Percentiles rank a stretch among this genome's conserved stretches.
Evolutionary conservation across 1,140 invertebrate genomes (phyloP).

Genomic region (Steinernema khuongi): DNA sequence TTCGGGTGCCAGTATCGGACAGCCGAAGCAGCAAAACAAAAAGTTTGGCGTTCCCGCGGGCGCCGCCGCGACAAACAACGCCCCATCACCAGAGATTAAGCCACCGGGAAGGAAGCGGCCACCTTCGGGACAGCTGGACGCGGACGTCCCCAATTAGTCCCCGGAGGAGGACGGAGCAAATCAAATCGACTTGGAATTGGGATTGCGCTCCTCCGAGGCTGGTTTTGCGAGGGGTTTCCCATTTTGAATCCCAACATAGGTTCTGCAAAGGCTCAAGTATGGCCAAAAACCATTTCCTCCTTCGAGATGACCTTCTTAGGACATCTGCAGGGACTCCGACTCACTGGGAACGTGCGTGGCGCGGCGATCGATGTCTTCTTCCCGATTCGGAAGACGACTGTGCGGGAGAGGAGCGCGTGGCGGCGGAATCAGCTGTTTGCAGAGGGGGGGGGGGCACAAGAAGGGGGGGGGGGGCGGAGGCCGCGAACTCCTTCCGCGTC

Average conservation of each 20-base stretch:
- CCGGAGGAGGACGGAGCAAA: neutral
- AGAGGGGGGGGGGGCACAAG: neutral
- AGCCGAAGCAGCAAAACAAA: neutral
- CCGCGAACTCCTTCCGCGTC: too few relatives aligned
- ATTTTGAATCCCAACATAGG: neutral
- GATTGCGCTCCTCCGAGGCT: neutral
- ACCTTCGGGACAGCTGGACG: neutral
- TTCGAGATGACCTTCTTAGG: too few relatives aligned
- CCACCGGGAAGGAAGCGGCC: neutral
- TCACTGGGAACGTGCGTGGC: too few relatives aligned
- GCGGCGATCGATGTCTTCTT: conserved; percentile 3
- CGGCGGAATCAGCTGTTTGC: conserved; percentile 5
- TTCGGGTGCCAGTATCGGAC: neutral
- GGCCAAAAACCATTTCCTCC: too few relatives aligned
- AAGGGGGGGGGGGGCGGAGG: neutral
- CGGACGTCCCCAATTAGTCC: neutral
- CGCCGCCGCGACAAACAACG: neutral
- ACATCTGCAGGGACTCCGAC: too few relatives aligned
- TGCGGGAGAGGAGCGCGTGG: neutral
- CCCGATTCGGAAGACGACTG: neutral
- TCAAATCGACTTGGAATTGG: neutral
- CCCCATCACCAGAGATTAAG: neutral
- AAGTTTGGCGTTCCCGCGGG: neutral
- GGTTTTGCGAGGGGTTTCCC: neutral
- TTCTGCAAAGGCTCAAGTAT: too few relatives aligned